Percentiles rank a stretch among this genome's conserved stretches.
Evolutionary conservation across 2,888 invertebrate genomes (phyloP).

Genomic region (Therioaphis trifolii): DNA sequence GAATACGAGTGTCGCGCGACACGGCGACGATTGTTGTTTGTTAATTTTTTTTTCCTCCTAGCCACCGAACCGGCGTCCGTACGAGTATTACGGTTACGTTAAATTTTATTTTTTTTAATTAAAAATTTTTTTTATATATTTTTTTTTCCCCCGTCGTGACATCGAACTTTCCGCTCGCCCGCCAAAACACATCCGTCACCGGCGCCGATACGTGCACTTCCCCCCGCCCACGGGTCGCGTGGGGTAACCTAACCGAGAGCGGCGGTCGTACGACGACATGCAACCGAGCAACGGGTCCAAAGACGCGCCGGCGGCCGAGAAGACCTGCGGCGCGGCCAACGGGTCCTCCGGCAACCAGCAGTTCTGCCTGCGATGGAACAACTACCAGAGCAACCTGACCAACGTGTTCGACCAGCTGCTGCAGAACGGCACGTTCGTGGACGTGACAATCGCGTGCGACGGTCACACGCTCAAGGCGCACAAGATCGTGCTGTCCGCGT

Average conservation of each 20-base stretch:
- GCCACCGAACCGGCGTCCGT: neutral
- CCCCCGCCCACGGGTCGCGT: neutral
- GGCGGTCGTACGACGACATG: neutral
- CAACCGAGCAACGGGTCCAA: conserved; percentile 56
- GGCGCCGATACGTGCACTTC: neutral
- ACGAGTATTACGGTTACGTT: no score
- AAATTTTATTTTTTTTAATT: no score
- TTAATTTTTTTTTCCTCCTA: neutral
- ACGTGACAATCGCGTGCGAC: conserved; percentile 91
- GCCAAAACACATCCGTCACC: no score
- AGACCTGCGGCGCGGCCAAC: conserved; percentile 37
- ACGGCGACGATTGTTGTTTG: neutral
- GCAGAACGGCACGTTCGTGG: conserved; percentile 89
- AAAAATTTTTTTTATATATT: no score
- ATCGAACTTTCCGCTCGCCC: no score
- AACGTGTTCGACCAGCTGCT: conserved; percentile 90
- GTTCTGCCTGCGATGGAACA: conserved; percentile 93
- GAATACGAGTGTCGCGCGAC: neutral
- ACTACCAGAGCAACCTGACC: conserved; percentile 89
- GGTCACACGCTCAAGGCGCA: conserved; percentile 91
- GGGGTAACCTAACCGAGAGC: neutral
- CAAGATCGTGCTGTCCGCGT: conserved; percentile 92
- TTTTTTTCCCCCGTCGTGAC: no score
- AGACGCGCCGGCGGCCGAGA: conserved; percentile 70
- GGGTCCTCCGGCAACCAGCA: conserved; percentile 73